These are phyloP conservation scores for Lutjanus campechanus DNA, from an alignment of 2,797 vertebrate genomes.

Conservation along the genomic window DNA sequence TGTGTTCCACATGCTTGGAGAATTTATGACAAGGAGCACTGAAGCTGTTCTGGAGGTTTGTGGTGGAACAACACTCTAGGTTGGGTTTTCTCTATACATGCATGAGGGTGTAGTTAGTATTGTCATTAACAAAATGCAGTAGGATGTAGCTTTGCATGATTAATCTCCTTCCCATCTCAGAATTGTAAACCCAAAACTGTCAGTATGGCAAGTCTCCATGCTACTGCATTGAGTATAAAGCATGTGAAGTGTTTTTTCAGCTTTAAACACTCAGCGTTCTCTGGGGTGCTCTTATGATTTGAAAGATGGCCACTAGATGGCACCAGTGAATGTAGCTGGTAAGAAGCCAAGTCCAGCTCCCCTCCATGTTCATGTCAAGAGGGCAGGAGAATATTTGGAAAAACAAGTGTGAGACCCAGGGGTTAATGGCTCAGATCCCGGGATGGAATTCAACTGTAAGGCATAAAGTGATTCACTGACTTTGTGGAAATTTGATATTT, in stretches of 20 bases:
- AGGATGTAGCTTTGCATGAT: background rate
- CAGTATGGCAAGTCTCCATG: background rate
- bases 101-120: background rate
- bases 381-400: background rate
- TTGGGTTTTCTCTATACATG: background rate
- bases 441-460: background rate
- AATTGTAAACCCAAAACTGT: background rate
- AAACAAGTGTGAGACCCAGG: background rate
- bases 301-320: conserved; percentile 72
- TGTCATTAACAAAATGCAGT: background rate
- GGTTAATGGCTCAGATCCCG: conserved; percentile 8
- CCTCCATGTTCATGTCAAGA: background rate
- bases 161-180: background rate
- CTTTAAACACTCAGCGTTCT: accelerated
- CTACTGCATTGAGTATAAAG: background rate
- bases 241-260: background rate
- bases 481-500: background rate
- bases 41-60: background rate
- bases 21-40: background rate
- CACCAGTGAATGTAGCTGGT: conserved; percentile 61
- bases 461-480: background rate
- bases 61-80: background rate
- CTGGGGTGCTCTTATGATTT: background rate
- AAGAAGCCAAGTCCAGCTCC: background rate
- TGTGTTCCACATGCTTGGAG: background rate